Conservation (phyloP, 2,797 vertebrate genomes). For the Mormyrus hasselquistii region DNA sequence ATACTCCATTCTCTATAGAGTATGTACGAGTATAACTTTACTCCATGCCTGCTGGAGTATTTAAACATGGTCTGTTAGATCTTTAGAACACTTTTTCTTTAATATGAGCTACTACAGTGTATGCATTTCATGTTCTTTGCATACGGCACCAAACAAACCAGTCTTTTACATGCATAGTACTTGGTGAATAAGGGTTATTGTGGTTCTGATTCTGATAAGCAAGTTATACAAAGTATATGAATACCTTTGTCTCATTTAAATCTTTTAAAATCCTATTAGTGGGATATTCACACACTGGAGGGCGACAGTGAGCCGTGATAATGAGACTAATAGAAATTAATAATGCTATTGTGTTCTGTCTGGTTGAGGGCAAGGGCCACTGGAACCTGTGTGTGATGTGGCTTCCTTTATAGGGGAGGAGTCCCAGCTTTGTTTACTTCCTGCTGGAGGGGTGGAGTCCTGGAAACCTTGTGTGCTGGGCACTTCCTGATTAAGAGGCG, state of each 20-base stretch:
- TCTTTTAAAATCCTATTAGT: not conserved
- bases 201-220: not conserved
- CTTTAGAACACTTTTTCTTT: not conserved
- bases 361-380: not conserved
- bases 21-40: not conserved
- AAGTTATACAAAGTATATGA: not conserved
- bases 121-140: not conserved
- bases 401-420: constrained; percentile 9
- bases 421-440: constrained; percentile 18
- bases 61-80: not conserved
- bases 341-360: constrained; percentile 4
- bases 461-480: constrained; percentile 10
- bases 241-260: not conserved
- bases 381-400: not conserved
- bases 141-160: not conserved
- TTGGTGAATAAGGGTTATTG: not conserved
- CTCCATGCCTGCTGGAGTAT: not conserved
- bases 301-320: not conserved
- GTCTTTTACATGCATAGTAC: not conserved
- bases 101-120: not conserved
- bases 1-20: not conserved
- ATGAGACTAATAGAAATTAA: not conserved
- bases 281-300: not conserved
- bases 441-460: constrained; percentile 32
- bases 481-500: constrained; percentile 20